Evolutionary conservation across 2,797 vertebrate species (phyloP), one percentile per base, ranked within the genome.

Genomic region (Hypotaenidia okinawae): DNA sequence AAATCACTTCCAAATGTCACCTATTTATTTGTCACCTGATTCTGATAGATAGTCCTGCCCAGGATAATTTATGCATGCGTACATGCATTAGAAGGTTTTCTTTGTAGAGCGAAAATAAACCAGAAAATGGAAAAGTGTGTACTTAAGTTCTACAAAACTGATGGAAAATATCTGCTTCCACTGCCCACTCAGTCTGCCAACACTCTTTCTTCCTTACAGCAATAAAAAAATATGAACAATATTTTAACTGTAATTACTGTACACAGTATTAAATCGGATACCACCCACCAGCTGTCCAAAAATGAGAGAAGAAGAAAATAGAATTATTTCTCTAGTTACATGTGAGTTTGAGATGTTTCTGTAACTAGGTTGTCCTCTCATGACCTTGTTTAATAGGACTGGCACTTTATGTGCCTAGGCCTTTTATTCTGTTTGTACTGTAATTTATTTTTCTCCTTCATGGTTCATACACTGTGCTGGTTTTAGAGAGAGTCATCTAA

Each of bases 181-280:
- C 85, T 96, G 93, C 95, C 95, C 93, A 93, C 94, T 93, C 95
- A 82, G 87, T 96, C 89, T 96, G 93, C 93, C 95, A 97, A 90
- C 67, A 82, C 77, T 77, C 74, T 84, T 74, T 63, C 69, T 87
- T 88, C 85, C 89, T 91, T 74, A 66, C 80, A 94, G 91, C 90
- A 87, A 89, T 94, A 68, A 93, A 92, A 94, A 95, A 96, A 82
- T 61, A 84, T 22, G 91, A 92, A 94, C 84, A 96, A 87, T 94
- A 95, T 96, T 96, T 95, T 97, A 95, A 93, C 91, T 91, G 84
- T 96, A 95, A 94, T 97, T 97, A 95, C 91, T 95, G 95, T 96
- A 96, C 88, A 96, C 91, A 93, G 74, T 80, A 69, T 93, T 95
- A 91, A 94, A 95, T 89, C 77, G 94, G 93, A 83, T 93, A 87